phyloP scores from a whole-genome alignment of 1,140 invertebrate species.

The Thalassaphorura encarpata region DNA sequence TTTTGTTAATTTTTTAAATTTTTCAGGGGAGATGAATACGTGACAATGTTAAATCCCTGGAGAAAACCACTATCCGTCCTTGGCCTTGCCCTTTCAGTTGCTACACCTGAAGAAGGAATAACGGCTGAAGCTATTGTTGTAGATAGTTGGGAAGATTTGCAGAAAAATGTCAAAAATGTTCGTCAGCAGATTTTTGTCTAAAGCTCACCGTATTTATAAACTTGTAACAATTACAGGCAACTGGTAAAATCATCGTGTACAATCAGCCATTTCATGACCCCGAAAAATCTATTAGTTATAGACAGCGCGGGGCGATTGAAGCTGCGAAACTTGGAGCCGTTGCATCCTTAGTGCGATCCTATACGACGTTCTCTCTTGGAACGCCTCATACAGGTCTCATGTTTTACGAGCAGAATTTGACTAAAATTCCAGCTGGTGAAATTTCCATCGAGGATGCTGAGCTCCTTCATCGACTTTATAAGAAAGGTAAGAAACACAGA shows the following conservation, averaged over 20 bases:
- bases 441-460: slow-evolving; percentile 48
- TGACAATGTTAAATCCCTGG: slow-evolving; percentile 36
- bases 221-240: slow-evolving; percentile 31
- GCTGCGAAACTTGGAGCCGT: slow-evolving; percentile 8
- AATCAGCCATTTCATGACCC: slow-evolving; percentile 39
- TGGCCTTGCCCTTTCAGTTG: slow-evolving; percentile 39
- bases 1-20: no score
- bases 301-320: slow-evolving; percentile 35
- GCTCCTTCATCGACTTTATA: slow-evolving; percentile 41
- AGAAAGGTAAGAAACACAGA: slow-evolving; percentile 38
- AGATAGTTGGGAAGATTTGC: slow-evolving; percentile 39
- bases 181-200: slow-evolving; percentile 23
- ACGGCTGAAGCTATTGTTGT: slow-evolving; percentile 38
- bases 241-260: slow-evolving; percentile 42
- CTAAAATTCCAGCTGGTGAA: slow-evolving; percentile 43
- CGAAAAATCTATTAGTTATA: slow-evolving; percentile 38
- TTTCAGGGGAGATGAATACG: slow-evolving; percentile 38
- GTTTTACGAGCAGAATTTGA: slow-evolving; percentile 27
- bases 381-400: slow-evolving; percentile 35
- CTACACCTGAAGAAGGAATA: slow-evolving; percentile 38
- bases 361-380: slow-evolving; percentile 40
- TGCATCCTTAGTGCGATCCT: slow-evolving; percentile 40
- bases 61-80: slow-evolving; percentile 36
- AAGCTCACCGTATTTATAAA: not conserved
- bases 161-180: slow-evolving; percentile 29